Evolutionary conservation across 2,888 invertebrate species (phyloP).

Genomic region (Ganaspis brasiliensis): DNA sequence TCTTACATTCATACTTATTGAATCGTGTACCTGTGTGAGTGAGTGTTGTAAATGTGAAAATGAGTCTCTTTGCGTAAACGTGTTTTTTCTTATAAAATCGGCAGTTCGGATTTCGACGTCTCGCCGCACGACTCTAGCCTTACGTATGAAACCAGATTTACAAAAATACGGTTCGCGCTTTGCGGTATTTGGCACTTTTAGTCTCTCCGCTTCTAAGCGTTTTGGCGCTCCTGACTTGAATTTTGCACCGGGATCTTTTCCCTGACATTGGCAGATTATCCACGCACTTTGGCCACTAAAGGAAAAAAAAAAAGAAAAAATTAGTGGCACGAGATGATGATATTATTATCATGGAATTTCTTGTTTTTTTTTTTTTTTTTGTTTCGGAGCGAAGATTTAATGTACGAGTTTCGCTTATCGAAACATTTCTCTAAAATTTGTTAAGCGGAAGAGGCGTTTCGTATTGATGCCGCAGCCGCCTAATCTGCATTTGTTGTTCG

Average conservation of each 20-base stretch:
- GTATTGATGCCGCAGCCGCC: constrained; percentile 43
- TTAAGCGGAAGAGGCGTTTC: constrained; percentile 46
- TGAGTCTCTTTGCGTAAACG: constrained; percentile 52
- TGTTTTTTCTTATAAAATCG: constrained; percentile 77
- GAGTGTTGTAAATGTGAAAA: constrained; percentile 48
- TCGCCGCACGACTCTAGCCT: constrained; percentile 76
- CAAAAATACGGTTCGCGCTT: constrained; percentile 80
- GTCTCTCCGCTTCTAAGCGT: constrained; percentile 63
- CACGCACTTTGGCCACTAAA: constrained; percentile 17
- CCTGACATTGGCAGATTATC: constrained; percentile 11
- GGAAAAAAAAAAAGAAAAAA: constrained; percentile 11
- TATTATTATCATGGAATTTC: too few species aligned
- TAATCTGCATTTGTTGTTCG: constrained; percentile 47
- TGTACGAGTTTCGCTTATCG: neutral
- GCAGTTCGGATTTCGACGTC: constrained; percentile 77
- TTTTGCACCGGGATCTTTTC: constrained; percentile 26
- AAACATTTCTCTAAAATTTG: neutral
- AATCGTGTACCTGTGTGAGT: constrained; percentile 44
- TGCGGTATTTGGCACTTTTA: constrained; percentile 79
- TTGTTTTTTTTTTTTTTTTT: neutral
- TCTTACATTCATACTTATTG: constrained; percentile 51
- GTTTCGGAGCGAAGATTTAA: neutral
- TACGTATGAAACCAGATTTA: constrained; percentile 80
- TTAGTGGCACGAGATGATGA: constrained; percentile 12
- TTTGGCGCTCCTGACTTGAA: constrained; percentile 48